These are phyloP conservation scores for Chelon auratus DNA, from an alignment of 2,797 vertebrate genomes.

Conservation along the genomic window DNA sequence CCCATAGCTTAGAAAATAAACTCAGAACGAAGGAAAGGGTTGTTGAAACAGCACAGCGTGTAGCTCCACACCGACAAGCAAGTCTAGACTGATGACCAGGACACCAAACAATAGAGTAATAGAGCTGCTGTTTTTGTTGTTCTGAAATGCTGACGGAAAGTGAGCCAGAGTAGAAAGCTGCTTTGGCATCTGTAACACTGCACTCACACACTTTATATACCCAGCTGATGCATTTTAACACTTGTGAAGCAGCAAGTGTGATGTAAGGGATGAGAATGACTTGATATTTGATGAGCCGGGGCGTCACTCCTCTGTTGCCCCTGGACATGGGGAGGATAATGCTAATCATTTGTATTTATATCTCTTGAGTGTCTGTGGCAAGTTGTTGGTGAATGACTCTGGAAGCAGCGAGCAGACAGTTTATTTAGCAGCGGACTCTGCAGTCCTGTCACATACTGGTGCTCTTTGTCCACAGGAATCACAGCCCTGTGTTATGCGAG, in stretches of 20 bases:
- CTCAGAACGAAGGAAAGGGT: conserved; percentile 14
- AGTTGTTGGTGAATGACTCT: conserved; percentile 78
- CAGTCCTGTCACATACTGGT: conserved; percentile 81
- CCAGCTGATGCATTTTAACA: conserved; percentile 61
- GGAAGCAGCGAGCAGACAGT: conserved; percentile 50
- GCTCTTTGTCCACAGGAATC: conserved; percentile 74
- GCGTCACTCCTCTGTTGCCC: conserved; percentile 67
- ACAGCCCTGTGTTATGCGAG: conserved; percentile 59
- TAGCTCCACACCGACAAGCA: conserved; percentile 52
- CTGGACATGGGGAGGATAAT: conserved; percentile 53
- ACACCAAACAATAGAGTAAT: conserved; percentile 35
- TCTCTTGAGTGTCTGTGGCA: conserved; percentile 74
- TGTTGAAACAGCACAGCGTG: conserved; percentile 29
- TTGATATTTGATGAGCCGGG: conserved; percentile 54
- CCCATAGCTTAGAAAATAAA: conserved; percentile 66
- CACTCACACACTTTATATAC: conserved; percentile 72
- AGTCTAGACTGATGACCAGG: conserved; percentile 43
- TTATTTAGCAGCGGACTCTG: conserved; percentile 71
- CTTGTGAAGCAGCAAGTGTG: conserved; percentile 62
- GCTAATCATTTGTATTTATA: conserved; percentile 82
- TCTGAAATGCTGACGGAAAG: conserved; percentile 29
- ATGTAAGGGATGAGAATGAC: conserved; percentile 67
- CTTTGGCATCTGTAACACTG: conserved; percentile 44
- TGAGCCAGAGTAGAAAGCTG: conserved; percentile 29
- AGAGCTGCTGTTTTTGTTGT: conserved; percentile 42